A percentile compares a stretch with the other conserved stretches of the same genome.
Evolutionary conservation across 2,888 invertebrate genomes (phyloP).

Genomic region (Machimus rusticus): DNA sequence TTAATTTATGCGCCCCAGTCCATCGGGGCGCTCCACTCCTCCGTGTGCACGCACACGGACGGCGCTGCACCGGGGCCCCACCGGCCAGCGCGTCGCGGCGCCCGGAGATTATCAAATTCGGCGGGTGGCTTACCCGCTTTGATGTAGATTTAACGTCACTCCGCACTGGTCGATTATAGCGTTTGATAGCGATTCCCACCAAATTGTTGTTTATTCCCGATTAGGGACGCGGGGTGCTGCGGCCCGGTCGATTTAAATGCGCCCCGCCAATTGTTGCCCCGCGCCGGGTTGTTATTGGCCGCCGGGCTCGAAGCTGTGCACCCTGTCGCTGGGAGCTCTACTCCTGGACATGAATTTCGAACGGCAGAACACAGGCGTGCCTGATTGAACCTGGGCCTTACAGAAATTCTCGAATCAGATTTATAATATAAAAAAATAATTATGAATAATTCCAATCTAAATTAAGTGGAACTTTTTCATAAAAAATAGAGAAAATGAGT

Average conservation of each 20-base stretch:
- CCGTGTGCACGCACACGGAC: background rate
- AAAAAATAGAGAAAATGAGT: no score
- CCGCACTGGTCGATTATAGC: slow-evolving; percentile 38
- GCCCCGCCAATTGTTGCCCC: slow-evolving; percentile 31
- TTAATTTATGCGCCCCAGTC: slow-evolving; percentile 28
- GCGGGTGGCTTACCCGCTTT: slow-evolving; percentile 40
- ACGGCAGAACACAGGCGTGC: background rate
- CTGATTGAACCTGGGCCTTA: background rate
- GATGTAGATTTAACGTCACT: slow-evolving; percentile 40
- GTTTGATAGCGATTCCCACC: slow-evolving; percentile 37
- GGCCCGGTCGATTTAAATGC: slow-evolving; percentile 28
- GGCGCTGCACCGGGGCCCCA: background rate
- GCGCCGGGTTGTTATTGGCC: slow-evolving; percentile 4
- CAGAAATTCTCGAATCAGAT: background rate
- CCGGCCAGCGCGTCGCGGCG: background rate
- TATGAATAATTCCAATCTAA: no score
- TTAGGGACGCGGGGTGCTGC: slow-evolving; percentile 23
- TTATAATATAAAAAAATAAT: no score
- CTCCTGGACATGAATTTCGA: background rate
- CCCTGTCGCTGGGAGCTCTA: background rate
- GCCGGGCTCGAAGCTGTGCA: background rate
- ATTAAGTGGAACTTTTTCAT: no score
- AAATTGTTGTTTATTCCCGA: slow-evolving; percentile 38
- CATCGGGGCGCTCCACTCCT: background rate
- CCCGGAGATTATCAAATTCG: slow-evolving; percentile 38